Percentiles rank a stretch among this genome's conserved stretches.
phyloP scores from a whole-genome alignment of 2,797 vertebrate species.

The Tinamus major region DNA sequence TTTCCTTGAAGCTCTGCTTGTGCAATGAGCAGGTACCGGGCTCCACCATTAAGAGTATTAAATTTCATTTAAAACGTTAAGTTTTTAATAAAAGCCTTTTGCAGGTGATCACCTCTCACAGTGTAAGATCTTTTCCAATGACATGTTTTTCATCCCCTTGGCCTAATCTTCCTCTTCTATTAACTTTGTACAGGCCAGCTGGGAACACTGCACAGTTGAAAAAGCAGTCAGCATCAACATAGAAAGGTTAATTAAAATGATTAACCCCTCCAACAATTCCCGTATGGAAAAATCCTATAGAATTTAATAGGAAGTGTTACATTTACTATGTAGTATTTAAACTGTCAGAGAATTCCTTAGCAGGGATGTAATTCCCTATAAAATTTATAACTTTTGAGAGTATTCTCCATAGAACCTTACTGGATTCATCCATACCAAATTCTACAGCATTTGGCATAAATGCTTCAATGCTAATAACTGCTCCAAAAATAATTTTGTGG shows the following conservation, averaged over 20 bases:
- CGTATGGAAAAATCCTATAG: conserved; percentile 60
- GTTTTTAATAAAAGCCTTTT: conserved; percentile 47
- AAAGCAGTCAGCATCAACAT: conserved; percentile 67
- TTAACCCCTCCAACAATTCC: conserved; percentile 69
- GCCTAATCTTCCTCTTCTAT: conserved; percentile 65
- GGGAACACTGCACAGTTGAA: conserved; percentile 47
- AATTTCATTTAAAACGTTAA: conserved; percentile 7
- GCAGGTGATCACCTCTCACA: conserved; percentile 30
- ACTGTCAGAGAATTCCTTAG: conserved; percentile 58
- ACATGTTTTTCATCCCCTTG: conserved; percentile 30
- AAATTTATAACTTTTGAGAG: conserved; percentile 44
- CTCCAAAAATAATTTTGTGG: background rate
- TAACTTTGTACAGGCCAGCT: conserved; percentile 68
- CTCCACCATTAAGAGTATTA: conserved; percentile 18
- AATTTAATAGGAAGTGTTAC: conserved; percentile 61
- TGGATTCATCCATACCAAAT: conserved; percentile 50
- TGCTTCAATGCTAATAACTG: conserved; percentile 4
- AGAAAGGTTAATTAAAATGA: conserved; percentile 76
- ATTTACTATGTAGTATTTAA: conserved; percentile 72
- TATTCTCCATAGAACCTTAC: conserved; percentile 31
- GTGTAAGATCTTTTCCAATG: background rate
- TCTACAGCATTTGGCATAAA: conserved; percentile 37
- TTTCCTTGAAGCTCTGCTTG: background rate
- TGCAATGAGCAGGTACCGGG: background rate
- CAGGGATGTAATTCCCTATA: conserved; percentile 58